Conservation (phyloP, 2,888 invertebrate species). For the Plebejus argus region DNA sequence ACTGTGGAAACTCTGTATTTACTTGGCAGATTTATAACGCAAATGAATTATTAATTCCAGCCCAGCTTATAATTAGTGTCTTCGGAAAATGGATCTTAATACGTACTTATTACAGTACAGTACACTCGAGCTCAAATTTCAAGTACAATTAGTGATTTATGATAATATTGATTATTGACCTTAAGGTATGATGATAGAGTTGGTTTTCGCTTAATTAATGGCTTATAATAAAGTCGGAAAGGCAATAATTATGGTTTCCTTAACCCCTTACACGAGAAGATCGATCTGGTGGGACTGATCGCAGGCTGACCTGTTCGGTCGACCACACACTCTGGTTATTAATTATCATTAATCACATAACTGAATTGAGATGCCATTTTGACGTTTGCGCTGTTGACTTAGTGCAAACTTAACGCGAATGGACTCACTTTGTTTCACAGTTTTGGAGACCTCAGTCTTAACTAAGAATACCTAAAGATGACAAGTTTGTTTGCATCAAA, state of each 20-base stretch:
- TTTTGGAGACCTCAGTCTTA: not conserved
- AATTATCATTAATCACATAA: too few relatives aligned
- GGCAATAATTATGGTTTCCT: not conserved
- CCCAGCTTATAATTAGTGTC: not conserved
- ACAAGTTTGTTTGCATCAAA: too few relatives aligned
- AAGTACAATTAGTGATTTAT: not conserved
- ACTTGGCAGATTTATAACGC: slow-evolving; percentile 24
- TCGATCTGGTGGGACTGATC: not conserved
- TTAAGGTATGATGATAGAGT: not conserved
- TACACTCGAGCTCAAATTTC: not conserved
- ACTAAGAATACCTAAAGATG: too few relatives aligned
- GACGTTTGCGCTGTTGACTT: not conserved
- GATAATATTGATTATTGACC: slow-evolving; percentile 4
- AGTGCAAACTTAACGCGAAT: not conserved
- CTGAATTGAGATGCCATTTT: too few relatives aligned
- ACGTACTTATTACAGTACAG: not conserved
- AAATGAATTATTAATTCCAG: slow-evolving; percentile 5
- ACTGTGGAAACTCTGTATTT: not conserved
- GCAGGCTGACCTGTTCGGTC: not conserved
- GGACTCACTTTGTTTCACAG: not conserved
- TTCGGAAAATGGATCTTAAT: not conserved
- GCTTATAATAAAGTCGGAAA: not conserved
- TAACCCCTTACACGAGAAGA: not conserved
- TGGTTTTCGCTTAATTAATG: not conserved
- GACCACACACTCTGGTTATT: not conserved